These are phyloP conservation scores for Microctonus brassicae DNA, from an alignment of 2,888 invertebrate genomes.

Conservation along the genomic window DNA sequence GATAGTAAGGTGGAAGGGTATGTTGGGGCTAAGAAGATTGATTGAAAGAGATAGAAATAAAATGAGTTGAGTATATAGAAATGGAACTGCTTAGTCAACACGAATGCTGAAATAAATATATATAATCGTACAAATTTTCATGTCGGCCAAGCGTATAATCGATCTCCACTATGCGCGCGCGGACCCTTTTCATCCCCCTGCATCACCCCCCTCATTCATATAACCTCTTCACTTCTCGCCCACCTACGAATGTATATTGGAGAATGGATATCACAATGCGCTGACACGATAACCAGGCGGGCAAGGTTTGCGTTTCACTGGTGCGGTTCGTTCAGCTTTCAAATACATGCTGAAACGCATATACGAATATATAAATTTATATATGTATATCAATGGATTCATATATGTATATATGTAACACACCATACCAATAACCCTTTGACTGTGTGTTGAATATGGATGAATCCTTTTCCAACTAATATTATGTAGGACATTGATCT, in stretches of 20 bases:
- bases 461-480: constrained; percentile 54
- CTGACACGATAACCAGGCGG: constrained; percentile 45
- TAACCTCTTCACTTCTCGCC: not conserved
- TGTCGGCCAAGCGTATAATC: constrained; percentile 43
- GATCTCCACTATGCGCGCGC: constrained; percentile 33
- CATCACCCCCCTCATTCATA: not conserved
- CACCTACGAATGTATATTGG: constrained; percentile 40
- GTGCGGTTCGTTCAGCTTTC: constrained; percentile 23
- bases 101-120: not conserved
- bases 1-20: too few species aligned
- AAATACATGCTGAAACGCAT: too few species aligned
- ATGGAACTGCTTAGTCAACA: constrained; percentile 18
- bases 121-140: constrained; percentile 32
- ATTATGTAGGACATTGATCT: constrained; percentile 63
- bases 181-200: not conserved
- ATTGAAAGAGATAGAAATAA: too few species aligned
- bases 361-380: too few species aligned
- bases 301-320: constrained; percentile 46
- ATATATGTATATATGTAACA: not conserved
- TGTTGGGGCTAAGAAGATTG: too few species aligned
- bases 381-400: not conserved
- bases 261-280: constrained; percentile 45
- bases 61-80: too few species aligned
- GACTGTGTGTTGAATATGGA: constrained; percentile 55
- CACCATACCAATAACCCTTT: not conserved